Evolutionary conservation across 2,113 vertebrate species (phyloP).

Genomic region (Ibidorhyncha struthersii): DNA sequence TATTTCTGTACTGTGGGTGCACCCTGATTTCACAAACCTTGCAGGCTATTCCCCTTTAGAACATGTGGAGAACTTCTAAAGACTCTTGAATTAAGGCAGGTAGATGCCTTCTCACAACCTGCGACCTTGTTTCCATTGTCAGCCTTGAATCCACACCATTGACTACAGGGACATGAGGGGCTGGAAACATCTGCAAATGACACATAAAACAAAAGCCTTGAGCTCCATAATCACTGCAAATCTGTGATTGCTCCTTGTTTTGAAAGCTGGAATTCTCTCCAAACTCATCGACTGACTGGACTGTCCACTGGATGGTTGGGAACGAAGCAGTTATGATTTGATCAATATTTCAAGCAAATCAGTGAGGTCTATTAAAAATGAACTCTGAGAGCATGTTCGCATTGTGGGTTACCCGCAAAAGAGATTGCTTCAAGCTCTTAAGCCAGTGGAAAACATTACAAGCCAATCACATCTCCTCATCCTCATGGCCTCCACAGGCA

Average conservation of each 20-base stretch:
- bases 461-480: not conserved
- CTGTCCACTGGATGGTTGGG: not conserved
- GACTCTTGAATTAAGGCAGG: not conserved
- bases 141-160: not conserved
- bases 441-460: not conserved
- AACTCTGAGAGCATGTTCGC: not conserved
- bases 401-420: not conserved
- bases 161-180: not conserved
- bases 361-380: not conserved
- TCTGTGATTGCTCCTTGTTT: not conserved
- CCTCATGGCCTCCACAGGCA: not conserved
- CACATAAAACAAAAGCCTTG: not conserved
- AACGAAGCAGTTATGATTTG: not conserved
- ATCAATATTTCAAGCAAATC: not conserved
- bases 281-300: not conserved
- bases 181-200: not conserved
- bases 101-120: not conserved
- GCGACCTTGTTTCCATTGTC: not conserved
- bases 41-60: not conserved
- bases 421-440: not conserved
- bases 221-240: not conserved
- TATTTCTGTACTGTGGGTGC: not conserved
- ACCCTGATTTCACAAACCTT: not conserved
- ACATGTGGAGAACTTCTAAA: not conserved
- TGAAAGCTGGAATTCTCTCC: not conserved